These are phyloP conservation scores for Unio delphinus DNA, from an alignment of 2,888 invertebrate genomes.

Conservation along the genomic window DNA sequence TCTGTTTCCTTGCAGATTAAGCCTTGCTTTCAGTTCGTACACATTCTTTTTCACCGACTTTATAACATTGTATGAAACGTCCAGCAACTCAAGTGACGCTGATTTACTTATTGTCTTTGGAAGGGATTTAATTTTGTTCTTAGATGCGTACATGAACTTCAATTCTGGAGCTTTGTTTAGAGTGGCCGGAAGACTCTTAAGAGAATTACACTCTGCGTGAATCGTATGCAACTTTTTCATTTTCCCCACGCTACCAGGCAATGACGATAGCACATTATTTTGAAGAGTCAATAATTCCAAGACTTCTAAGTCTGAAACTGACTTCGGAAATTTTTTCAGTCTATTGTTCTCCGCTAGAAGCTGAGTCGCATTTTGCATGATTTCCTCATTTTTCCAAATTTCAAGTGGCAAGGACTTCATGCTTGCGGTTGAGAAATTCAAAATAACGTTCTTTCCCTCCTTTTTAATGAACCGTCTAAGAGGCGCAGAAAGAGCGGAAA, in stretches of 20 bases:
- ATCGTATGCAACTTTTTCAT: constrained; percentile 42
- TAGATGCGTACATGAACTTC: constrained; percentile 50
- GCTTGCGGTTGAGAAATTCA: constrained; percentile 55
- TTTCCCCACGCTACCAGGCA: constrained; percentile 57
- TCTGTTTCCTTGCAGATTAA: constrained; percentile 59
- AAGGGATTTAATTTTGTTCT: constrained; percentile 64
- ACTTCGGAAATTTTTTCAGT: constrained; percentile 65
- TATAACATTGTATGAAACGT: constrained; percentile 64
- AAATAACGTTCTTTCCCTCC: constrained; percentile 42
- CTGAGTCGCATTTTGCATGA: constrained; percentile 43
- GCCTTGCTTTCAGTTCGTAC: constrained; percentile 62
- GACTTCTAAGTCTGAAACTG: constrained; percentile 53
- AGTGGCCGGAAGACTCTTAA: constrained; percentile 54
- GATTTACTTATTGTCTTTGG: constrained; percentile 65
- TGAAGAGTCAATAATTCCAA: constrained; percentile 52
- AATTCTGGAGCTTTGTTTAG: constrained; percentile 56
- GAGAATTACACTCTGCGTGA: constrained; percentile 51
- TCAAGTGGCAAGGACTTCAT: constrained; percentile 60
- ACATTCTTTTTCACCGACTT: constrained; percentile 63
- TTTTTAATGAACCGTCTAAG: constrained; percentile 50
- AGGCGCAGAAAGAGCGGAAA: constrained; percentile 60
- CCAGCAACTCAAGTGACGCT: constrained; percentile 52
- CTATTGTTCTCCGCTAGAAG: constrained; percentile 64
- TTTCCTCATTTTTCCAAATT: constrained; percentile 66
- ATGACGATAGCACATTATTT: constrained; percentile 53